Evolutionary conservation across 2,888 invertebrate species (phyloP).

Genomic region (Oconnorella tubifera): DNA sequence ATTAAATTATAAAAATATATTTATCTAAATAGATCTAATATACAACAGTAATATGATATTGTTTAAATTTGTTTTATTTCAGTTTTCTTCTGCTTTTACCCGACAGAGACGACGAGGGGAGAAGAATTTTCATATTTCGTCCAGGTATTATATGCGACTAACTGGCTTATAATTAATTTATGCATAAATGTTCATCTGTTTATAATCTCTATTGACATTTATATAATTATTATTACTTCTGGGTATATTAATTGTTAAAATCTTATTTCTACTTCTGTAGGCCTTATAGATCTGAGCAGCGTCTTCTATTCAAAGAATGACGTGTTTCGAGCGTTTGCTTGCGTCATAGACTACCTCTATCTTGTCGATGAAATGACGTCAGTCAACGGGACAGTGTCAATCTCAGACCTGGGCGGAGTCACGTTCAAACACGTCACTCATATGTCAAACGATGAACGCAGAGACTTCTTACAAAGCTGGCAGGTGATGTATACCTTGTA

Average conservation of each 20-base stretch:
- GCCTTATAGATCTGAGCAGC: neutral
- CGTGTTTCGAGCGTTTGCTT: constrained; percentile 19
- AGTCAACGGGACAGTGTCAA: constrained; percentile 20
- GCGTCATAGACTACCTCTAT: constrained; percentile 14
- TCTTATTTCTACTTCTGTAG: too few relatives aligned
- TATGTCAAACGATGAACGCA: constrained; percentile 19
- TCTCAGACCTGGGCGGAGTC: constrained; percentile 22
- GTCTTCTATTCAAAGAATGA: neutral
- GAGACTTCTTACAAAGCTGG: constrained; percentile 22
- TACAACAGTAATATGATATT: too few relatives aligned
- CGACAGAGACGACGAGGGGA: constrained; percentile 15
- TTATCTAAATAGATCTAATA: too few relatives aligned
- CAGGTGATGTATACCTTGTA: constrained; percentile 19
- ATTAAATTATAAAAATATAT: too few relatives aligned
- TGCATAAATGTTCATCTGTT: too few relatives aligned
- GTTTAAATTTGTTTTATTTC: too few relatives aligned
- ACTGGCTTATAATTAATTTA: too few relatives aligned
- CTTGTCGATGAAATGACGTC: constrained; percentile 18
- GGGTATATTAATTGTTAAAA: too few relatives aligned
- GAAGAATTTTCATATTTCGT: constrained; percentile 16
- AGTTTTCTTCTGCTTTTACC: constrained; percentile 10
- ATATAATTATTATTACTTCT: too few relatives aligned
- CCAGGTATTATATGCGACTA: constrained; percentile 20
- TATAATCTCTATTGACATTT: too few relatives aligned
- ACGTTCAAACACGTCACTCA: constrained; percentile 16